Evolutionary conservation across 2,113 vertebrate genomes (phyloP), one percentile per base, ranked within the genome.

Genomic region (Thomomys bottae): DNA sequence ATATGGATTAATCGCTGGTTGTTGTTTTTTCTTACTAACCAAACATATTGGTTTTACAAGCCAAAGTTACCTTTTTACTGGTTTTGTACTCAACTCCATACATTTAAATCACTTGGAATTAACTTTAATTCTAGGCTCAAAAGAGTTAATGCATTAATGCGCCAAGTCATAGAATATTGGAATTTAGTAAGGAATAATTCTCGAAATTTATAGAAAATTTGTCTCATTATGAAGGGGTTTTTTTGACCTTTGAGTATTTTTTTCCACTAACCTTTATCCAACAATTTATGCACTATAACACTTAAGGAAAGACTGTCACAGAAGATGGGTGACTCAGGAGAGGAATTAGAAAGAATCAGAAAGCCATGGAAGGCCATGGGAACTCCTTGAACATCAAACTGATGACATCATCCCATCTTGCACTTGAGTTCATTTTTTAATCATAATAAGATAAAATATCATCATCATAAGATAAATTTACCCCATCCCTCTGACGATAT

Each of bases 81-180:
- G 71, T 72, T 64, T 61, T 86, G 20, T 6, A 49, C 40, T 88
- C 72, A 87, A 20, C 38, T 24, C 63, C 63, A 87, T 34, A 30
- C 18, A 66, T 89, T 77, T 90, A 73, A 78, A 57, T 80, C n/a
- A 38, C 84, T 63, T 80, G 15, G 89, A 89, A 84, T 57, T 82
- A 90, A 59, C 67, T 71, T 89, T 78, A 78, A 89, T 90, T 91
- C 83, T 88, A 8, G 30, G 59, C 80, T 68, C n/a, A 84, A 76
- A 76, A 85, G 34, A 85, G n/a, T 91, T 59, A 68, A 76, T 36
- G 28, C 20, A 32, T 28, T 76, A 70, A 5, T 63, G 26, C 76
- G 67, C 24, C 8, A 84, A 38, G 24, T 30, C 5, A 30, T 12
- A 45, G 68, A 80, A 36, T 84, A 72, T 78, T 81, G 3, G 34